phyloP scores from a whole-genome alignment of 2,113 vertebrate species.

The Alethe castanea region DNA sequence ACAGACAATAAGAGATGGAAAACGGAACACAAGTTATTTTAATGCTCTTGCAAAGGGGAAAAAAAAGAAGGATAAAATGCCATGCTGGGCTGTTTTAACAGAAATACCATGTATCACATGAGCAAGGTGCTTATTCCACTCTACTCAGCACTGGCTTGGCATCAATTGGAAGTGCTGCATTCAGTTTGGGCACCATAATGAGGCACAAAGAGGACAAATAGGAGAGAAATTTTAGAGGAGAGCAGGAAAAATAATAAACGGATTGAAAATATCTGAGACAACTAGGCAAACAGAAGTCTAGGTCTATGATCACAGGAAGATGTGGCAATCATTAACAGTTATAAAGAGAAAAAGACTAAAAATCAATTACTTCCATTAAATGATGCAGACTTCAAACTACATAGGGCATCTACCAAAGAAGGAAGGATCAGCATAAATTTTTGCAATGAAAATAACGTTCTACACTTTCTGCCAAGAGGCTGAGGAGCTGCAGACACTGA shows the following conservation, averaged over 20 bases:
- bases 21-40: conserved; percentile 28
- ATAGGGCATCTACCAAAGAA: not conserved
- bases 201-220: conserved; percentile 67
- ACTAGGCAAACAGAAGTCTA: conserved; percentile 55
- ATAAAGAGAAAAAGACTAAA: not conserved
- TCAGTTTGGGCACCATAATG: conserved; percentile 68
- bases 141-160: conserved; percentile 66
- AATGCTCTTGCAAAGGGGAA: conserved; percentile 9
- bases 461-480: conserved; percentile 11
- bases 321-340: conserved; percentile 7
- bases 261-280: conserved; percentile 55
- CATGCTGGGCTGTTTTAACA: conserved; percentile 64
- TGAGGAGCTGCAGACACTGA: conserved; percentile 10
- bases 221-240: conserved; percentile 67
- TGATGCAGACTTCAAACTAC: conserved; percentile 1
- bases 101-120: conserved; percentile 66
- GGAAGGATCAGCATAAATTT: conserved; percentile 28
- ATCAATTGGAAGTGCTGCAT: conserved; percentile 65
- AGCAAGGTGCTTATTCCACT: conserved; percentile 68
- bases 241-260: conserved; percentile 63
- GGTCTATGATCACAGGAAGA: conserved; percentile 21
- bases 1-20: conserved; percentile 43
- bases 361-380: conserved; percentile 32
- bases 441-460: not conserved
- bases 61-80: not conserved